Conservation (phyloP, 2,888 invertebrate genomes). For the Cheilosia pagana region DNA sequence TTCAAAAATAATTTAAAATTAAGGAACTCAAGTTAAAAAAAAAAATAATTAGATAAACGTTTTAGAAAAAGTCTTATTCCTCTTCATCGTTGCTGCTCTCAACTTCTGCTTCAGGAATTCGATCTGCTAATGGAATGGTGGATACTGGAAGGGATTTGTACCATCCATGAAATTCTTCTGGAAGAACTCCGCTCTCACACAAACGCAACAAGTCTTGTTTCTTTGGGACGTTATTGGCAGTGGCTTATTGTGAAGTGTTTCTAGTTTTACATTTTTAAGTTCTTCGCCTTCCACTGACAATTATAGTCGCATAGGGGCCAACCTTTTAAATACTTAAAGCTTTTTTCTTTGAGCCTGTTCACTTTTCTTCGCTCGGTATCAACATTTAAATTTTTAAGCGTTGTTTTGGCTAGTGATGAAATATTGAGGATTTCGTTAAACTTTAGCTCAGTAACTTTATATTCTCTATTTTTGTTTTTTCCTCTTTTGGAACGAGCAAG, state of each 20-base stretch:
- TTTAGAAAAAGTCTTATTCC: not conserved
- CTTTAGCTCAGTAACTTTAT: conserved; percentile 34
- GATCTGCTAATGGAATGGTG: not conserved
- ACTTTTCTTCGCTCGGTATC: conserved; percentile 25
- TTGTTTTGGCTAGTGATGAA: conserved; percentile 16
- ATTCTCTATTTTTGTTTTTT: conserved; percentile 14
- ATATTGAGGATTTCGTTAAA: conserved; percentile 23
- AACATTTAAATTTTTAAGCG: conserved; percentile 21
- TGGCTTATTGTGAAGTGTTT: conserved; percentile 1
- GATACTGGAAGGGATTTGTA: not conserved
- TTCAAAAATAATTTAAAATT: not conserved
- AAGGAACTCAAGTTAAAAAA: not conserved
- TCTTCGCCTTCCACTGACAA: not conserved
- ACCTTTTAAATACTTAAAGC: conserved; percentile 7
- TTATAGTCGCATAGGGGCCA: not conserved
- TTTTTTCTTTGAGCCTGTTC: conserved; percentile 31
- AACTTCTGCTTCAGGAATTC: too few relatives aligned
- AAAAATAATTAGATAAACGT: not conserved
- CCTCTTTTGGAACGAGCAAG: conserved; percentile 10
- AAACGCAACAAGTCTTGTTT: conserved; percentile 2
- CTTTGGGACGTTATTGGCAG: not conserved
- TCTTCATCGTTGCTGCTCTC: too few relatives aligned
- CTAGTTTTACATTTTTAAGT: not conserved
- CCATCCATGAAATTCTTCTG: conserved; percentile 2
- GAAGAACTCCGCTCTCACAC: not conserved